phyloP scores from a whole-genome alignment of 2,888 invertebrate genomes.

The Stratiomys singularior region DNA sequence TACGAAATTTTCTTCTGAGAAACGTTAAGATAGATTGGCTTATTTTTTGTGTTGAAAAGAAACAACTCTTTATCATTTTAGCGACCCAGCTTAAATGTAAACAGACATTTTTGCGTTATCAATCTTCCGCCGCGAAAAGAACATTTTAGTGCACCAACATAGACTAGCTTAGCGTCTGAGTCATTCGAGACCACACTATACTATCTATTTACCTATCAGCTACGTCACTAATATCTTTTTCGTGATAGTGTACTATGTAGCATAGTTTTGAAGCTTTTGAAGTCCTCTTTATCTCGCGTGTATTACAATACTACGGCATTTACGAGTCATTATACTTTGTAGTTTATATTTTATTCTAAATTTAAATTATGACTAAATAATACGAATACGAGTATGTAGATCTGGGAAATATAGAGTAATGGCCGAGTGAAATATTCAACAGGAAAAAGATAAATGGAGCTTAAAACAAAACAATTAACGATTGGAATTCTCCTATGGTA shows the following conservation, averaged over 20 bases:
- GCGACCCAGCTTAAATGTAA: neutral
- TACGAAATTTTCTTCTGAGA: neutral
- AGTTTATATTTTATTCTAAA: slow-evolving; percentile 19
- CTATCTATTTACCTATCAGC: neutral
- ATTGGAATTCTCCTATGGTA: neutral
- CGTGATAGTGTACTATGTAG: neutral
- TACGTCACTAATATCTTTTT: neutral
- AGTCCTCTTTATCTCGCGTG: neutral
- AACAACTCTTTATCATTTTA: neutral
- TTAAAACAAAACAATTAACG: neutral
- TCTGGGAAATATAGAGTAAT: neutral
- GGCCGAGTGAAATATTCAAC: neutral
- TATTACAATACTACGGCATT: neutral
- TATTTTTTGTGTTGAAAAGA: neutral
- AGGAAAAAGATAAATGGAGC: neutral
- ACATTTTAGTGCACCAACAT: too few species aligned
- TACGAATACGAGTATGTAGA: neutral
- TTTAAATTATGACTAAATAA: slow-evolving; percentile 26
- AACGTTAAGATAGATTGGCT: neutral
- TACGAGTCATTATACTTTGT: slow-evolving; percentile 15
- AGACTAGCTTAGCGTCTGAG: too few species aligned
- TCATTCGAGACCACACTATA: too few species aligned
- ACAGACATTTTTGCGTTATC: neutral
- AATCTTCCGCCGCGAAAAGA: too few species aligned
- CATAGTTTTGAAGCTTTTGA: neutral